phyloP scores from a whole-genome alignment of 2,797 vertebrate species.

The Spatula versicolor region DNA sequence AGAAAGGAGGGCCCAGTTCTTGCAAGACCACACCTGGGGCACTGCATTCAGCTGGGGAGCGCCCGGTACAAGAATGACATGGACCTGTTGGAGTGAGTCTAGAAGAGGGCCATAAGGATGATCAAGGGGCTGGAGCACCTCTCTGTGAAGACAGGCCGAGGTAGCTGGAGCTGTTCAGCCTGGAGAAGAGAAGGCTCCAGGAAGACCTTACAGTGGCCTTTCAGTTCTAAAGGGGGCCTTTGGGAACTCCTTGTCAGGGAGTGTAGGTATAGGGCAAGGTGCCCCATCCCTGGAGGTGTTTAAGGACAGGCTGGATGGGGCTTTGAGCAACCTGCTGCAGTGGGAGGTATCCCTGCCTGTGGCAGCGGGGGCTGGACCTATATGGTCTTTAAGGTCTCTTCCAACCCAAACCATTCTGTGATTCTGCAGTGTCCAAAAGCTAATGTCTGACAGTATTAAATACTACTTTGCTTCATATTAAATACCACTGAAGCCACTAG shows the following conservation, averaged over 20 bases:
- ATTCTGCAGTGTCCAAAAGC: background rate
- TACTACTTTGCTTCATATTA: background rate
- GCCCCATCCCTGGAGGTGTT: background rate
- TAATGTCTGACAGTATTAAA: background rate
- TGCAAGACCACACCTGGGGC: background rate
- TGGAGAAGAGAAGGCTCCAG: background rate
- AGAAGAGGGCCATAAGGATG: background rate
- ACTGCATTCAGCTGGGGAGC: background rate
- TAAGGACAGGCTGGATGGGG: background rate
- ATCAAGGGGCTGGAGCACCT: background rate
- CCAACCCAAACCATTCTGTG: background rate
- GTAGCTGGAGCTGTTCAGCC: background rate
- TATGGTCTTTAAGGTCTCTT: background rate
- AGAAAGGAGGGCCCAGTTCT: background rate
- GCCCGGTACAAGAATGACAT: background rate
- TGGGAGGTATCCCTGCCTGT: background rate
- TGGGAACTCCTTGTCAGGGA: no score
- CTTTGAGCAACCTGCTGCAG: background rate
- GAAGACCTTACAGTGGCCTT: background rate
- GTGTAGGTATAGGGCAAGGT: background rate
- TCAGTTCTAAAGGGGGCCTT: background rate
- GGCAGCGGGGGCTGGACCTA: no score
- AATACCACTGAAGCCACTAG: background rate
- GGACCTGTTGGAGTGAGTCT: background rate
- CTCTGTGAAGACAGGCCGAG: background rate